phyloP scores from a whole-genome alignment of 1,140 invertebrate species.

The Diploscapter pachys region DNA sequence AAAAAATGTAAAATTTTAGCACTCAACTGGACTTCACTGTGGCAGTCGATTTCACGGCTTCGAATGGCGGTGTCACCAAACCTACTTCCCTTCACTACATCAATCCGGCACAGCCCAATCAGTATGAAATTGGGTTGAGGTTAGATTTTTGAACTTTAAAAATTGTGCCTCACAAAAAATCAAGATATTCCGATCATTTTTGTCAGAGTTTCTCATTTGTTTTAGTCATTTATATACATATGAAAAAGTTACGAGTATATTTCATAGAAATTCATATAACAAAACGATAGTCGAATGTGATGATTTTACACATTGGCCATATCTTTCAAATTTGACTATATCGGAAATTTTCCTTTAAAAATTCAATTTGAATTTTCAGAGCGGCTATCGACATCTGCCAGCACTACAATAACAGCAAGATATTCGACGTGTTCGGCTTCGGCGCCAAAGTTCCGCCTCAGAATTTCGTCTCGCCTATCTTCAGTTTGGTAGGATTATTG shows the following conservation, averaged over 20 bases:
- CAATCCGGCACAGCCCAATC: constrained; percentile 62
- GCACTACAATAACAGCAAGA: constrained; percentile 65
- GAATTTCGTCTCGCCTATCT: constrained; percentile 49
- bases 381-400: constrained; percentile 65
- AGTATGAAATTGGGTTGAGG: constrained; percentile 67
- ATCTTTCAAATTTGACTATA: too few relatives aligned
- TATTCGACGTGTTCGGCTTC: constrained; percentile 57
- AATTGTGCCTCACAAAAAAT: background rate
- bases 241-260: too few relatives aligned
- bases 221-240: too few relatives aligned
- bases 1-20: constrained; percentile 15
- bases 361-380: background rate
- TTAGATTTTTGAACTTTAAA: background rate
- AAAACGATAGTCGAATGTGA: too few relatives aligned
- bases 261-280: too few relatives aligned
- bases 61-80: constrained; percentile 68
- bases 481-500: background rate
- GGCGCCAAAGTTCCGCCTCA: constrained; percentile 47
- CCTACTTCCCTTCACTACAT: constrained; percentile 67
- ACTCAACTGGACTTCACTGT: constrained; percentile 68
- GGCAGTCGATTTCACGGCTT: constrained; percentile 72
- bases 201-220: too few relatives aligned
- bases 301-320: too few relatives aligned
- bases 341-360: too few relatives aligned
- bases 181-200: too few relatives aligned